A percentile compares a stretch with the other conserved stretches of the same genome.
Conservation (phyloP, 2,797 vertebrate genomes). For the Sparus aurata region DNA sequence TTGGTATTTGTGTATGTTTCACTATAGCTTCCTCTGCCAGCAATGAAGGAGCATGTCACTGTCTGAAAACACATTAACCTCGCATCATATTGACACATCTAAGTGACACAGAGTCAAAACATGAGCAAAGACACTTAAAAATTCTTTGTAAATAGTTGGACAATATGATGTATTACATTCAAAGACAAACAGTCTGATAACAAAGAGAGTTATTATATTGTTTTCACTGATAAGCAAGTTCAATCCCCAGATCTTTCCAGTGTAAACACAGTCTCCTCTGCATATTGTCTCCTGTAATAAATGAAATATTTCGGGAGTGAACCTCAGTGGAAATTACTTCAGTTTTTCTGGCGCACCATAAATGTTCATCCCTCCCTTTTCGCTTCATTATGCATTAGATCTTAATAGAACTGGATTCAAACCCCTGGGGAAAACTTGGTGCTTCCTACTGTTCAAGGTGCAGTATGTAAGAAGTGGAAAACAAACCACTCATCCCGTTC, state of each 20-base stretch:
- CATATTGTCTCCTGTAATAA: not conserved
- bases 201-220: not conserved
- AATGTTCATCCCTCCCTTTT: not conserved
- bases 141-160: not conserved
- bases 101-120: slow-evolving; percentile 1
- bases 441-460: too few species aligned
- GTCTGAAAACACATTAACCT: not conserved
- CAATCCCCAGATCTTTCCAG: too few species aligned
- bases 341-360: not conserved
- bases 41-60: not conserved
- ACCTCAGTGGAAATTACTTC: not conserved
- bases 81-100: not conserved
- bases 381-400: not conserved
- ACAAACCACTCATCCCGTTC: not conserved
- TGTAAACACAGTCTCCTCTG: not conserved
- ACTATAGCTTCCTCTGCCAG: not conserved
- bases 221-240: not conserved
- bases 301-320: not conserved
- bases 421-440: not conserved
- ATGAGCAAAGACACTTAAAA: not conserved
- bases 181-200: not conserved
- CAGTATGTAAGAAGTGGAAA: too few species aligned
- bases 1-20: slow-evolving; percentile 12
- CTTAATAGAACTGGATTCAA: not conserved
- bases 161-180: not conserved